Evolutionary conservation across 2,797 vertebrate species (phyloP), one percentile per base, ranked within the genome.

Genomic region (Lacerta viridis): DNA sequence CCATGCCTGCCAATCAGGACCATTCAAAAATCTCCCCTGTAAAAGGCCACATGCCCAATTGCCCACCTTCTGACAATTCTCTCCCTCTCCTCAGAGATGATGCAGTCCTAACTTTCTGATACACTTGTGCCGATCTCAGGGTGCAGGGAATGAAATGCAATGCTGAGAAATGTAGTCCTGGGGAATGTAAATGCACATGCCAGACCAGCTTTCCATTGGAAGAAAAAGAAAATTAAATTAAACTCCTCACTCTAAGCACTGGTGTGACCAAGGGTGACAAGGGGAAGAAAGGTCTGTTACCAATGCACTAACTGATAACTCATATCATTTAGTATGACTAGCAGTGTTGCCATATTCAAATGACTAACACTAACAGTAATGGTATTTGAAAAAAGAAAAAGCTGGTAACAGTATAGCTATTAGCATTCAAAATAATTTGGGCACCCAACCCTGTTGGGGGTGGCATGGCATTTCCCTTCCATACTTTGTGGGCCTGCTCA

Each of bases 361-460:
- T 68, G 61, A 27, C 10, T 7, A 68, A 74, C 11, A 7, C 71
- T 29, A 84, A 84, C 83, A 84, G 46, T 59, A 84, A 74, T 27
- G 20, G 46, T 10, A 61, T 27, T 36, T 75, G 23, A 50, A 27
- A 27, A 27, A 41, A 64, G 20, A 80, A 61, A 20, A 59, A 64
- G 33, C 39, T 64, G 61, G 59, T 39, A 81, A 61, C 9, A 10
- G 41, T 43, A 46, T 46, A 71, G 66, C 41, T 74, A 36, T 74
- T 55, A 59, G 33, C 61, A 68, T 43, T 82, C 80, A 82, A 68
- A 82, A 41, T 39, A 75, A 75, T 84, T 27, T 84, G 33, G 15
- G n/a, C 75, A 43, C 39, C 17, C 8, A 29, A n/a, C 33, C 27
- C 8, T 29, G 27, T 18, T 41, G 59, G 66, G 17, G 29, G 3